Conservation (phyloP, 2,888 invertebrate species). For the Gymnosoma rotundatum region DNA sequence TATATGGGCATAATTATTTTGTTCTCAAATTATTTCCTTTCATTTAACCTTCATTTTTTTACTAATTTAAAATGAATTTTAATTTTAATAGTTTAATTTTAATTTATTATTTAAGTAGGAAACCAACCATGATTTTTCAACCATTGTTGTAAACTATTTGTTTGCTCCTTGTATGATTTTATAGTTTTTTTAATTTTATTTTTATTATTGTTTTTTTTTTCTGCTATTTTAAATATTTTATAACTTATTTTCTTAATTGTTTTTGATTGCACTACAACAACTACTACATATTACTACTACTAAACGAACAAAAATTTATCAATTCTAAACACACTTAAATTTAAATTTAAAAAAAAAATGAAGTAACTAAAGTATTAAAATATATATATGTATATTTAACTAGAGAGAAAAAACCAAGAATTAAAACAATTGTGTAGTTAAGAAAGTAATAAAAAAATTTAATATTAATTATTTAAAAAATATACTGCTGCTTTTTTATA, state of each 20-base stretch:
- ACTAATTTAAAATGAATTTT: constrained; percentile 44
- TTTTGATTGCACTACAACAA: constrained; percentile 50
- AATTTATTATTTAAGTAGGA: constrained; percentile 54
- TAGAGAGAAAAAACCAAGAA: constrained; percentile 12
- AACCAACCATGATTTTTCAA: constrained; percentile 4
- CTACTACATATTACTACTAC: constrained; percentile 49
- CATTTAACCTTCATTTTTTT: constrained; percentile 10
- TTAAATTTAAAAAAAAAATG: constrained; percentile 26
- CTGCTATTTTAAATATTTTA: constrained; percentile 71
- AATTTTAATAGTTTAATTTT: constrained; percentile 67
- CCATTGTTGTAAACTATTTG: neutral
- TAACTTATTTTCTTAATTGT: constrained; percentile 44
- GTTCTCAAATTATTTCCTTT: neutral
- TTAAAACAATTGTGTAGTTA: constrained; percentile 38
- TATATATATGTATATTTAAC: constrained; percentile 9
- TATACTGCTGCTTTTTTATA: constrained; percentile 34
- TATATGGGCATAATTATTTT: neutral
- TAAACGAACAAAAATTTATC: constrained; percentile 70
- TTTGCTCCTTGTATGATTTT: constrained; percentile 32
- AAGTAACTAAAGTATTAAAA: constrained; percentile 65
- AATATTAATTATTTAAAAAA: constrained; percentile 42
- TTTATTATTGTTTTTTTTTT: constrained; percentile 72
- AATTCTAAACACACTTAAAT: constrained; percentile 24
- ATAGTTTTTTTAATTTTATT: too few species aligned
- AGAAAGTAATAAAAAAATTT: constrained; percentile 38